Evolutionary conservation across 2,797 vertebrate genomes (phyloP), one percentile per base, ranked within the genome.

Genomic region (Columba guinea): DNA sequence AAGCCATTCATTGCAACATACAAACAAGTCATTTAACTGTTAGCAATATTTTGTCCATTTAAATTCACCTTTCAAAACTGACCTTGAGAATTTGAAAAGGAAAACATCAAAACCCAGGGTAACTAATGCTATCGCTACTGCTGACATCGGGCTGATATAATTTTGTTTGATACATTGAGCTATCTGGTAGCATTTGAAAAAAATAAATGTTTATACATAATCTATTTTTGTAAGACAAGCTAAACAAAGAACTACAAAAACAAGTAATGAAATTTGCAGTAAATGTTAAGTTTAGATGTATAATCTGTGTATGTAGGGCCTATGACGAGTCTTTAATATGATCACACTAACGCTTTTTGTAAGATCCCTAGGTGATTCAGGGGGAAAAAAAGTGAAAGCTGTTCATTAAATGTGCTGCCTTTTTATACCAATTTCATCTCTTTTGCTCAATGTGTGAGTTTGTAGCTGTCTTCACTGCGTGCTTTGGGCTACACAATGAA

Each of bases 1-100:
- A 96, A 96, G 89, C 94, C 84, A 95, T 95, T 95, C 87, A 95
- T 95, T 94, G 96, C 74, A 97, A 96, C 75, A 93, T 73, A 94
- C 63, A 95, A 93, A 96, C 74, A 95, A 93, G 90, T 90, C 56
- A 94, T 94, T 88, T 92, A 93, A 86, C 28, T 46, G 55, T 86
- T 82, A 73, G 56, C 76, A 86, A 37, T 71, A 92, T 5, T 79
- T 65, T 86, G 84, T 58, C 67, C 65, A 44, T 73, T 74, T 82
- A 89, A 70, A 68, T 37, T 74, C 55, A 71, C 10, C 48, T 88
- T 82, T 88, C 63, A 90, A 92, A 94, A 62, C 6, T 73, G 67
- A 90, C 21, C 26, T 86, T 70, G 35, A 93, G 67, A 81, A 90
- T 73, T 74, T 74, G 35, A 74, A 94, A 80, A 78, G 37, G 34